Evolutionary conservation across 1,140 invertebrate genomes (phyloP).

Genomic region (Phthorimaea operculella): DNA sequence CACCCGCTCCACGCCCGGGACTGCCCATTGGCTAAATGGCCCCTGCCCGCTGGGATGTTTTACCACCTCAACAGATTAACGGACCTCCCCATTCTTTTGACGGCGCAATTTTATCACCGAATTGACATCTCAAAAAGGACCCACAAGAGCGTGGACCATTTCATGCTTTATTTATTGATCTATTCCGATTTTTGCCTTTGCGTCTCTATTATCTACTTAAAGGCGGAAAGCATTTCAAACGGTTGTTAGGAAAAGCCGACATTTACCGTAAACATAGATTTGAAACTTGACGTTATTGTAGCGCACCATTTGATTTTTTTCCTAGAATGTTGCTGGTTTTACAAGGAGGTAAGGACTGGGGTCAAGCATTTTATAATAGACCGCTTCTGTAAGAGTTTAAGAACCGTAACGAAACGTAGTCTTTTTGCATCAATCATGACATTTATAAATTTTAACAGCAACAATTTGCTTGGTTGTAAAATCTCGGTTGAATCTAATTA

Average conservation of each 20-base stretch:
- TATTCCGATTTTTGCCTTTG: conserved; percentile 11
- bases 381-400: background rate
- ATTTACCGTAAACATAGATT: conserved; percentile 9
- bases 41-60: background rate
- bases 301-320: background rate
- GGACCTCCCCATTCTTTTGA: conserved; percentile 18
- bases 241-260: conserved; percentile 5
- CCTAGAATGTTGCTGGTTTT: background rate
- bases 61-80: conserved; percentile 16
- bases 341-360: background rate
- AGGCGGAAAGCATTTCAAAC: conserved; percentile 2
- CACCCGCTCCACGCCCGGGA: conserved; percentile 21
- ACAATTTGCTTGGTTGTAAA: too few relatives aligned
- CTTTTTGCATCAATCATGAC: too few relatives aligned
- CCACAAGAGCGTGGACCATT: too few relatives aligned
- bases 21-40: conserved; percentile 10
- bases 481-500: too few relatives aligned
- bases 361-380: background rate
- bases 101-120: conserved; percentile 9
- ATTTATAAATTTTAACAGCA: too few relatives aligned
- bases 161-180: too few relatives aligned
- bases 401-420: background rate
- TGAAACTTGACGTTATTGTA: background rate
- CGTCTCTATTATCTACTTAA: conserved; percentile 12
- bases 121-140: too few relatives aligned